Percentiles rank a stretch among this genome's conserved stretches.
Evolutionary conservation across 2,113 vertebrate species (phyloP).

Genomic region (Amazona guildingii): DNA sequence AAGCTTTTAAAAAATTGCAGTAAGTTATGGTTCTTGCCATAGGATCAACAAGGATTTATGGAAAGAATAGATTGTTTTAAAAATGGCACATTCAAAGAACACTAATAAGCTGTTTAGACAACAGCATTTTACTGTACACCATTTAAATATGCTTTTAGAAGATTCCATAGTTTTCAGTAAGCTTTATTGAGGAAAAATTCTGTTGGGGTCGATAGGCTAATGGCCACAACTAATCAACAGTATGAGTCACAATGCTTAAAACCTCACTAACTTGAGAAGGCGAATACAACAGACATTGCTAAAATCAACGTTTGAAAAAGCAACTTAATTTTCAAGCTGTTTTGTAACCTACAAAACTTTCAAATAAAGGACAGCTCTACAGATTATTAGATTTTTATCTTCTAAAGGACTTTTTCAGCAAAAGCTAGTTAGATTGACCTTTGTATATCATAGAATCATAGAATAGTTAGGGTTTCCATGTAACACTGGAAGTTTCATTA

Average conservation of each 20-base stretch:
- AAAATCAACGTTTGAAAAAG: not conserved
- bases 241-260: not conserved
- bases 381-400: not conserved
- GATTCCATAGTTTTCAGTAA: not conserved
- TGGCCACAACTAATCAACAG: not conserved
- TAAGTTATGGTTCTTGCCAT: conserved; percentile 14
- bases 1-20: conserved; percentile 79
- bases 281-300: not conserved
- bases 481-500: not conserved
- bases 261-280: not conserved
- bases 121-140: not conserved
- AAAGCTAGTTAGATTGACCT: not conserved
- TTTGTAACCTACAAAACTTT: not conserved
- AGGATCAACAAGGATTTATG: conserved; percentile 4
- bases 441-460: not conserved
- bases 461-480: not conserved
- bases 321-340: not conserved
- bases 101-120: not conserved
- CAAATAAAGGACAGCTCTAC: not conserved
- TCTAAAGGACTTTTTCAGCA: not conserved
- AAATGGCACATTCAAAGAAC: not conserved
- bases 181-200: not conserved
- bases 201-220: not conserved
- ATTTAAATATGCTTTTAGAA: not conserved
- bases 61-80: not conserved